Conservation (phyloP, 2,797 vertebrate genomes). For the Hyperoplus lanceolatus region DNA sequence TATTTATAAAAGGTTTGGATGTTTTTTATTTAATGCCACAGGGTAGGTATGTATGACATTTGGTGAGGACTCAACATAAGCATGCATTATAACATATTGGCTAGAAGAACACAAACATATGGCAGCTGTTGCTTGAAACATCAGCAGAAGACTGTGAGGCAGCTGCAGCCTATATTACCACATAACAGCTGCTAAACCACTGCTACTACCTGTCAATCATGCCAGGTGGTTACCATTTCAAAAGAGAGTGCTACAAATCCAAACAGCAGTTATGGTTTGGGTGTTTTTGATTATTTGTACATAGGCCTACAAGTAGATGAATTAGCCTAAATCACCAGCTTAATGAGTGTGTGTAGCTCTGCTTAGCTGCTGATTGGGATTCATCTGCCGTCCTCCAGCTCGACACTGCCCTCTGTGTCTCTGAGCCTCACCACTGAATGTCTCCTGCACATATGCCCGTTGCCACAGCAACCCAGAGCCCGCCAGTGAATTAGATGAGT, state of each 20-base stretch:
- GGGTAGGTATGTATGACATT: slow-evolving; percentile 1
- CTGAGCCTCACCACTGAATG: slow-evolving; percentile 55
- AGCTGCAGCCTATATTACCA: slow-evolving; percentile 64
- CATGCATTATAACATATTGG: slow-evolving; percentile 24
- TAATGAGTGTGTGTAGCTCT: slow-evolving; percentile 36
- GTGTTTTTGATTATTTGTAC: slow-evolving; percentile 13
- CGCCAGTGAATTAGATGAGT: slow-evolving; percentile 48
- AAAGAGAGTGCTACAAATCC: slow-evolving; percentile 12
- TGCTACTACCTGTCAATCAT: slow-evolving; percentile 64
- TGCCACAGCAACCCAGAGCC: slow-evolving; percentile 81
- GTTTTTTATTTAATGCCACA: slow-evolving; percentile 2
- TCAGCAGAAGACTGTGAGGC: slow-evolving; percentile 56
- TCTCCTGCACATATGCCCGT: slow-evolving; percentile 74
- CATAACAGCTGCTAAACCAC: slow-evolving; percentile 67
- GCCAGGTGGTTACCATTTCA: slow-evolving; percentile 36
- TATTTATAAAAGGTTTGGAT: neutral
- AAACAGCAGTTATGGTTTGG: slow-evolving; percentile 17
- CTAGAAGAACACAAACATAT: slow-evolving; percentile 53
- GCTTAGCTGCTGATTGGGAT: slow-evolving; percentile 79
- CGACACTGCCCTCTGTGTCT: slow-evolving; percentile 86
- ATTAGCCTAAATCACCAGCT: slow-evolving; percentile 19
- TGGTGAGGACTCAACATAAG: slow-evolving; percentile 28
- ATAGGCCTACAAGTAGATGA: slow-evolving; percentile 7
- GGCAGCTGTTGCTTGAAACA: slow-evolving; percentile 52
- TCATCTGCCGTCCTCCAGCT: slow-evolving; percentile 74